Percentiles rank a stretch among this genome's conserved stretches.
Evolutionary conservation across 2,888 invertebrate species (phyloP).

Genomic region (Nomada lathburiana): DNA sequence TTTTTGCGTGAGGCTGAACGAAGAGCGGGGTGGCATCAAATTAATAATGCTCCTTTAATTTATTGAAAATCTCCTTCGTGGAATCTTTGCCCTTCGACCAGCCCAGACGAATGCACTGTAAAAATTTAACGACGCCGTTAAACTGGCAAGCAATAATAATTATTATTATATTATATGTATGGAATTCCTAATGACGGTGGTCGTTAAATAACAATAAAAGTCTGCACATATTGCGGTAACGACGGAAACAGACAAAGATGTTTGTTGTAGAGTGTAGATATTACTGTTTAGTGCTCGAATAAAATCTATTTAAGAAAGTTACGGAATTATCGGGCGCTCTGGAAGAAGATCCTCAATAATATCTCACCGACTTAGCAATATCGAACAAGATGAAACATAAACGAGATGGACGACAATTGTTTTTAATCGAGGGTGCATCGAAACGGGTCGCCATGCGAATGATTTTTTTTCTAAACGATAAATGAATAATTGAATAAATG

Average conservation of each 20-base stretch:
- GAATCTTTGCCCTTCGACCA: conserved; percentile 26
- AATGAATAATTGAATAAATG: neutral
- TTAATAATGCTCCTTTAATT: conserved; percentile 24
- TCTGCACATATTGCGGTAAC: conserved; percentile 27
- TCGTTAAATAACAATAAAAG: conserved; percentile 46
- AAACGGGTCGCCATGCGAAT: neutral
- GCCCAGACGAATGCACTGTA: conserved; percentile 1
- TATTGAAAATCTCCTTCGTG: neutral
- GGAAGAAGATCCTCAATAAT: conserved; percentile 16
- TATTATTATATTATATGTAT: conserved; percentile 46
- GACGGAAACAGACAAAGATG: conserved; percentile 42
- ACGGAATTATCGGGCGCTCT: conserved; percentile 15
- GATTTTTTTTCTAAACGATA: neutral
- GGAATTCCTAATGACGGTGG: conserved; percentile 38
- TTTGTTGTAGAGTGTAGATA: conserved; percentile 75
- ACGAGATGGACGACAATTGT: neutral
- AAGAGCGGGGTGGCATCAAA: conserved; percentile 1
- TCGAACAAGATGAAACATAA: neutral
- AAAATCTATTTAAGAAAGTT: conserved; percentile 73
- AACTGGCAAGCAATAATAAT: conserved; percentile 58
- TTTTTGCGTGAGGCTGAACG: conserved; percentile 29
- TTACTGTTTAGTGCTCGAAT: conserved; percentile 78
- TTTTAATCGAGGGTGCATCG: conserved; percentile 26
- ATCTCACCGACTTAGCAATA: neutral
- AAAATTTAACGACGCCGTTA: conserved; percentile 36